Percentiles rank a stretch among this genome's conserved stretches.
phyloP scores from a whole-genome alignment of 2,888 invertebrate species.

The Microchrysa polita region DNA sequence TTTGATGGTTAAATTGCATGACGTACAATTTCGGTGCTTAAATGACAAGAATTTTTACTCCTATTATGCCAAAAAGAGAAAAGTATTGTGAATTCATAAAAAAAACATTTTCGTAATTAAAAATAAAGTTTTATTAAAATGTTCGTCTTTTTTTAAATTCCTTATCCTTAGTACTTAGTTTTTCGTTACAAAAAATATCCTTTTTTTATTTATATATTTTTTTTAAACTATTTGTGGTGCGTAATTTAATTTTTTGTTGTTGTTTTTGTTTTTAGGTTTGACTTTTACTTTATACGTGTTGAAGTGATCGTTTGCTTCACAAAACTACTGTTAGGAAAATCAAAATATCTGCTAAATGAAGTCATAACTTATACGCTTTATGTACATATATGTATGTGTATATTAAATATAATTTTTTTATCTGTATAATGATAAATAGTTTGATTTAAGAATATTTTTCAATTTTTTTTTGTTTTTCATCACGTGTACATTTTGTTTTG shows the following conservation, averaged over 20 bases:
- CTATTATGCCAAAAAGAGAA: too few species aligned
- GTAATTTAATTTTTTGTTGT: not conserved
- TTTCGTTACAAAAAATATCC: conserved; percentile 38
- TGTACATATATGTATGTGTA: too few species aligned
- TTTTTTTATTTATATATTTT: conserved; percentile 25
- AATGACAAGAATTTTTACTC: too few species aligned
- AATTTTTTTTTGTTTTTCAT: conserved; percentile 1
- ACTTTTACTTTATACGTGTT: not conserved
- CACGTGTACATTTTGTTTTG: conserved; percentile 35
- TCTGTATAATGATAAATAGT: conserved; percentile 33
- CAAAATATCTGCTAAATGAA: too few species aligned
- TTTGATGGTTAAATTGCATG: too few species aligned
- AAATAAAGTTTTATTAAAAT: conserved; percentile 44
- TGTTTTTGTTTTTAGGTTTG: not conserved
- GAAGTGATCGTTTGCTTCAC: not conserved
- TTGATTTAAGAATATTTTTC: conserved; percentile 5
- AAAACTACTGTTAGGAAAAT: too few species aligned
- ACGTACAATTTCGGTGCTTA: too few species aligned
- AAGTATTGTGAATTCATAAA: too few species aligned
- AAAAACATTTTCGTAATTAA: conserved; percentile 13
- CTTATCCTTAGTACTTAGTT: conserved; percentile 7
- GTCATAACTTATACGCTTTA: too few species aligned
- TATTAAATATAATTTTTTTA: not conserved
- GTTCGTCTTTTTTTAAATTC: conserved; percentile 23
- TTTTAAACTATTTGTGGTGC: not conserved